phyloP scores from a whole-genome alignment of 2,888 invertebrate species.

The Rhingia rostrata region DNA sequence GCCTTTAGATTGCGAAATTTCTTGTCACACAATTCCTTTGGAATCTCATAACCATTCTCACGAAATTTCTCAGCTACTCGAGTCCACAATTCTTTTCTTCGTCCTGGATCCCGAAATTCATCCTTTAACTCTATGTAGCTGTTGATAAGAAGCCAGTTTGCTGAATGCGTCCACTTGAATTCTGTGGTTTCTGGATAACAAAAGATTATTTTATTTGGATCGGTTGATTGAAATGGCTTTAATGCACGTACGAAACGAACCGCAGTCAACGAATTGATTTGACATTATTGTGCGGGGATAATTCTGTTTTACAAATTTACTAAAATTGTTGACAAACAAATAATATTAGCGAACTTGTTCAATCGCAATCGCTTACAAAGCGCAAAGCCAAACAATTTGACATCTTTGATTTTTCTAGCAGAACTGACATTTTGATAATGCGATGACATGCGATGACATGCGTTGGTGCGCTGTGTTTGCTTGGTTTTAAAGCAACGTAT shows the following conservation, averaged over 20 bases:
- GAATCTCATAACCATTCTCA: slow-evolving; percentile 54
- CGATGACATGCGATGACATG: no score
- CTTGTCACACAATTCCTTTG: slow-evolving; percentile 53
- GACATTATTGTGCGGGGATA: slow-evolving; percentile 21
- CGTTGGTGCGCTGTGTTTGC: no score
- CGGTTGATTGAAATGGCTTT: background rate
- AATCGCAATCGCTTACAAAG: no score
- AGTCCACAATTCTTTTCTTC: slow-evolving; percentile 53
- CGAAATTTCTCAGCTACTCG: slow-evolving; percentile 54
- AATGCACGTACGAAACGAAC: slow-evolving; percentile 40
- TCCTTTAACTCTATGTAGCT: slow-evolving; percentile 54
- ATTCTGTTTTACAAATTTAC: background rate
- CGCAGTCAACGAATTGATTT: slow-evolving; percentile 57
- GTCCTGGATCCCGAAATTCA: slow-evolving; percentile 42
- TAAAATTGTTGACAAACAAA: slow-evolving; percentile 41
- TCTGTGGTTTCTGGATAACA: slow-evolving; percentile 38
- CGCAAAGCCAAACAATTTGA: no score
- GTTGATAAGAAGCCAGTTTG: slow-evolving; percentile 62
- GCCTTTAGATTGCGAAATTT: slow-evolving; percentile 65
- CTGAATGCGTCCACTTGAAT: slow-evolving; percentile 67
- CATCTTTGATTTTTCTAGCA: background rate
- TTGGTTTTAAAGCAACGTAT: no score
- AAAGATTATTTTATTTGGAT: background rate
- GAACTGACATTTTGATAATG: no score
- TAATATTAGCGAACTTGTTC: background rate